Evolutionary conservation across 2,113 vertebrate species (phyloP), one percentile per base, ranked within the genome.

Genomic region (Pionites leucogaster): DNA sequence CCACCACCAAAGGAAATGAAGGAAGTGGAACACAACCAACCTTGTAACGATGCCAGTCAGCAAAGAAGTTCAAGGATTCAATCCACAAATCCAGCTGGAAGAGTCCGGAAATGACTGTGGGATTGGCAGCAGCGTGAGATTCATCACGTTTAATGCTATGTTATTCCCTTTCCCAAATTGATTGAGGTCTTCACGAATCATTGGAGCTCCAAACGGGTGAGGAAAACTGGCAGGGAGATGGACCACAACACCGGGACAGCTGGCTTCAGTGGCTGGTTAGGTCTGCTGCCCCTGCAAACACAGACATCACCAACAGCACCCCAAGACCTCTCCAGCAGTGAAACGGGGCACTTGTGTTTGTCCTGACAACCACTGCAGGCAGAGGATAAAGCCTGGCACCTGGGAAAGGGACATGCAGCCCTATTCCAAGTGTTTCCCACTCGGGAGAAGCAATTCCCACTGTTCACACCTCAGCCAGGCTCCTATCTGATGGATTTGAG

Each of bases 161-260:
- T 94, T 11, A 23, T 72, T 6, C 31, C 57, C 57, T 31, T 23
- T 62, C 55, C 11, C 59, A 41, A 93, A 97, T 93, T 93, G 94
- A 96, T 96, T 92, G 60, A 89, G 77, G 37, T 57, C 86, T 94
- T 89, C 70, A 93, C 1, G 9, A 96, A 6, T 74, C 67, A 84
- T 93, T 94, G 79, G 90, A 16, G 69, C 86, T 96, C 92, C 83
- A 82, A 92, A 60, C 0, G 78, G 81, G 77, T 82, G 92, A 92
- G 89, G 88, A 52, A 82, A 96, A 7, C 53, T 88, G 92, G 95
- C 92, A 91, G 55, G 28, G 3, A 71, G 57, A 47, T 1, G 11
- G 68, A 50, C 13, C 59, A 37, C 44, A 65, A 29, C 70, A 78
- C 42, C 3, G 44, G 69, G 69, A 7, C n/a, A n/a, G 76, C 17